Evolutionary conservation across 2,797 vertebrate species (phyloP).

Genomic region (Syngnathus rostellatus): DNA sequence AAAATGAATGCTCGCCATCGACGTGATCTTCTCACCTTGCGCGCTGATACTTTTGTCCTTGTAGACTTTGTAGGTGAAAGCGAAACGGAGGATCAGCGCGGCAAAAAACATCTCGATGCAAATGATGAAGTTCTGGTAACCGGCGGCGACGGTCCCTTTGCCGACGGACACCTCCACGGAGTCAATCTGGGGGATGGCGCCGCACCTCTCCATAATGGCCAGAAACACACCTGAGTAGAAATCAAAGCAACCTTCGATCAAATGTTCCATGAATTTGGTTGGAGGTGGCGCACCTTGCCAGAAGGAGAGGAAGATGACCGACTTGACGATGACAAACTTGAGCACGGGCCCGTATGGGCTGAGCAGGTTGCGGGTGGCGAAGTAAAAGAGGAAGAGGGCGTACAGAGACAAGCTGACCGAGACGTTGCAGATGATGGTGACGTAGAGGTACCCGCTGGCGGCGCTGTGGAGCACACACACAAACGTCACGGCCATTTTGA

Average conservation of each 20-base stretch:
- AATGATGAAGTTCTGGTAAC: constrained; percentile 97
- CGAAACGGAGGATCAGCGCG: constrained; percentile 84
- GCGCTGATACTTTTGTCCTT: constrained; percentile 86
- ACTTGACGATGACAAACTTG: constrained; percentile 98
- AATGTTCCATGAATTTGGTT: no score
- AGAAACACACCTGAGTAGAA: constrained; percentile 80
- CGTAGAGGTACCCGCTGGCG: constrained; percentile 88
- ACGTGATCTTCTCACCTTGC: constrained; percentile 69
- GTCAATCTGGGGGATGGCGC: constrained; percentile 90
- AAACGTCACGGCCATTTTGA: no score
- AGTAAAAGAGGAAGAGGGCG: constrained; percentile 96
- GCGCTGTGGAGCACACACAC: constrained; percentile 64
- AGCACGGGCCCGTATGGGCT: constrained; percentile 91
- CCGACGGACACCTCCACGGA: constrained; percentile 81
- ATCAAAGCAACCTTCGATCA: not conserved
- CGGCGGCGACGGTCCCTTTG: constrained; percentile 90
- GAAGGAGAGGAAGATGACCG: constrained; percentile 96
- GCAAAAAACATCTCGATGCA: constrained; percentile 99
- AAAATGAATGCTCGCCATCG: not conserved
- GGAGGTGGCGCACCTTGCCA: constrained; percentile 83
- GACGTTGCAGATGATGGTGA: constrained; percentile 93
- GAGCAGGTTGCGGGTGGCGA: constrained; percentile 84
- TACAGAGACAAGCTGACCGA: constrained; percentile 94
- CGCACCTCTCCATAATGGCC: constrained; percentile 94
- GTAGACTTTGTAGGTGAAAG: constrained; percentile 91